A percentile compares a stretch with the other conserved stretches of the same genome.
These are phyloP conservation scores for Diarsia rubi DNA, from an alignment of 2,888 invertebrate species.

Conservation along the genomic window DNA sequence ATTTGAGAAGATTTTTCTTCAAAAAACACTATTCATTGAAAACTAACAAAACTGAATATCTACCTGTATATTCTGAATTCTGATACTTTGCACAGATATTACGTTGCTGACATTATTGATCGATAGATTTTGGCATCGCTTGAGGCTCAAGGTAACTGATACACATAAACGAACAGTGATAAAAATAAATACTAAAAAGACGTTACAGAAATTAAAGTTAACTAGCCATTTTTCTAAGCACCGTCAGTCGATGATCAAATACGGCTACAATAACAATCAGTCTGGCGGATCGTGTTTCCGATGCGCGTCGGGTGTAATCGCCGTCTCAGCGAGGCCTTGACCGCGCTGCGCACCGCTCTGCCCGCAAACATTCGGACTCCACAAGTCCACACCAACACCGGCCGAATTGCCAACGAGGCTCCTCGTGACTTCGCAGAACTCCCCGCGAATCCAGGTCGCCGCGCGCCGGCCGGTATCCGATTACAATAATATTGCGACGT, in stretches of 20 bases:
- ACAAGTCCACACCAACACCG: constrained; percentile 62
- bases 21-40: background rate
- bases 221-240: constrained; percentile 11
- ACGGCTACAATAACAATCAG: constrained; percentile 72
- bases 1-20: background rate
- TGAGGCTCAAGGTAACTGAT: background rate
- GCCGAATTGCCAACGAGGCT: constrained; percentile 74
- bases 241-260: constrained; percentile 65
- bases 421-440: constrained; percentile 80
- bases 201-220: constrained; percentile 5
- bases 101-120: constrained; percentile 1
- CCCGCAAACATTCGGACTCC: constrained; percentile 71
- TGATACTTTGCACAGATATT: background rate
- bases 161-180: background rate
- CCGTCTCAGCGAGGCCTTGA: constrained; percentile 85
- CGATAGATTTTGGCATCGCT: background rate
- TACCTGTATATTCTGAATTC: background rate
- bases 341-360: constrained; percentile 71
- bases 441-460: constrained; percentile 69
- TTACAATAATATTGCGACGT: constrained; percentile 77
- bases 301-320: constrained; percentile 77
- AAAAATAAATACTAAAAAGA: background rate
- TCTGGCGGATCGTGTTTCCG: constrained; percentile 76
- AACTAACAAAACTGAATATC: background rate
- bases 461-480: constrained; percentile 76